Evolutionary conservation across 2,888 invertebrate species (phyloP).

Genomic region (Sinhomidia bicolor): DNA sequence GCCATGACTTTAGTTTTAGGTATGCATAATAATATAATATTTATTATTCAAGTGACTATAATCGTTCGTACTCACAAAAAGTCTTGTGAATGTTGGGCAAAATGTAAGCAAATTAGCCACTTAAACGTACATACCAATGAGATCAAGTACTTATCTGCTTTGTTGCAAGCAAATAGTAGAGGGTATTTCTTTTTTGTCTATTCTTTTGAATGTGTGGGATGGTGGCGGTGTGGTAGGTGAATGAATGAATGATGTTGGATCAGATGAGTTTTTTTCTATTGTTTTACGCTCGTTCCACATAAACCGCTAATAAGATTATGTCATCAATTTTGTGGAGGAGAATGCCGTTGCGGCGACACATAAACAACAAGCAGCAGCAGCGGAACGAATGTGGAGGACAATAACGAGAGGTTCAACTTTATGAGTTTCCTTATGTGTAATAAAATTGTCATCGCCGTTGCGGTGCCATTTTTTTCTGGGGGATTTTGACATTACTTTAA

Average conservation of each 20-base stretch:
- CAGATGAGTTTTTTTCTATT: neutral
- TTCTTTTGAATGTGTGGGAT: neutral
- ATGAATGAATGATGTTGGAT: neutral
- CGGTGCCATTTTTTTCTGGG: neutral
- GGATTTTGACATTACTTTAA: neutral
- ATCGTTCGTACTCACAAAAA: too few species aligned
- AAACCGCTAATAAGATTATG: neutral
- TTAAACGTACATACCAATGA: neutral
- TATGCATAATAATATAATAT: too few species aligned
- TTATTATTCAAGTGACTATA: too few species aligned
- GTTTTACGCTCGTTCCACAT: neutral
- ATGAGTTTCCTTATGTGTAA: conserved; percentile 17
- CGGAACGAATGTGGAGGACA: neutral
- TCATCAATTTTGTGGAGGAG: conserved; percentile 21
- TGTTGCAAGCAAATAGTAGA: neutral
- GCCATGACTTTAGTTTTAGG: too few species aligned
- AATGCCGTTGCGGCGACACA: neutral
- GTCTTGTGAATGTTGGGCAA: neutral
- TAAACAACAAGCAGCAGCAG: neutral
- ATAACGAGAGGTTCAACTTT: conserved; percentile 25
- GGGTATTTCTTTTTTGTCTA: neutral
- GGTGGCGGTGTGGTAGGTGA: neutral
- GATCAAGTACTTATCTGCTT: too few species aligned
- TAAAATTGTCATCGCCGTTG: conserved; percentile 14
- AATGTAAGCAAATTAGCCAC: neutral